Evolutionary conservation across 1,140 invertebrate genomes (phyloP).

Genomic region (Nasonia giraulti): DNA sequence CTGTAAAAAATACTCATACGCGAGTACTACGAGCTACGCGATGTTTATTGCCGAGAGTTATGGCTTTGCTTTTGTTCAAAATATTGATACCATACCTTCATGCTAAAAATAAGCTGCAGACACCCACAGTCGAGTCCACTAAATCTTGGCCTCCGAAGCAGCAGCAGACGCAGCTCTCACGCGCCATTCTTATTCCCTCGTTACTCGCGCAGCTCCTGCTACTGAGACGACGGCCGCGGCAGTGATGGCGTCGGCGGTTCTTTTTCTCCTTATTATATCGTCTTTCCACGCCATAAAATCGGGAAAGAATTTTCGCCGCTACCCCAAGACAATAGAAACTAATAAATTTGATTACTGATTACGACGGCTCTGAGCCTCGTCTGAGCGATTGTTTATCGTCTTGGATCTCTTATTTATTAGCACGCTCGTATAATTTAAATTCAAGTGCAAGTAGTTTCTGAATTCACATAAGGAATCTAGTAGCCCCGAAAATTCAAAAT

Average conservation of each 20-base stretch:
- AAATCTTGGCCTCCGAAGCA: constrained; percentile 69
- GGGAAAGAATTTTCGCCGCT: constrained; percentile 73
- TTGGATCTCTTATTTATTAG: constrained; percentile 3
- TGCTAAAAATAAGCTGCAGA: constrained; percentile 62
- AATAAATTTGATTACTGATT: constrained; percentile 76
- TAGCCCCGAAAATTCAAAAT: too few relatives aligned
- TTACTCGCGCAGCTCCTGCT: constrained; percentile 71
- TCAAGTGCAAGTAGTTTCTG: too few relatives aligned
- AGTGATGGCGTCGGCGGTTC: not conserved
- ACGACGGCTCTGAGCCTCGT: constrained; percentile 55
- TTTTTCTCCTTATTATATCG: constrained; percentile 75
- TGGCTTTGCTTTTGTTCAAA: not conserved
- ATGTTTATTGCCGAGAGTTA: constrained; percentile 4
- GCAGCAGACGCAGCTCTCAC: constrained; percentile 46
- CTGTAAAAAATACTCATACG: not conserved
- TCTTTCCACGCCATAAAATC: constrained; percentile 75
- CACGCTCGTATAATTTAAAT: not conserved
- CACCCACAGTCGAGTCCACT: constrained; percentile 70
- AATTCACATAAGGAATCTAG: too few relatives aligned
- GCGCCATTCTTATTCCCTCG: constrained; percentile 74
- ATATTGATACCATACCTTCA: too few relatives aligned
- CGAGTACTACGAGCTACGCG: too few relatives aligned
- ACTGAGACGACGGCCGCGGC: constrained; percentile 52
- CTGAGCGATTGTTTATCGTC: constrained; percentile 24
- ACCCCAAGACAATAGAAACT: constrained; percentile 75